These are phyloP conservation scores for Clarias batrachus DNA, from an alignment of 2,113 vertebrate genomes.

Conservation along the genomic window DNA sequence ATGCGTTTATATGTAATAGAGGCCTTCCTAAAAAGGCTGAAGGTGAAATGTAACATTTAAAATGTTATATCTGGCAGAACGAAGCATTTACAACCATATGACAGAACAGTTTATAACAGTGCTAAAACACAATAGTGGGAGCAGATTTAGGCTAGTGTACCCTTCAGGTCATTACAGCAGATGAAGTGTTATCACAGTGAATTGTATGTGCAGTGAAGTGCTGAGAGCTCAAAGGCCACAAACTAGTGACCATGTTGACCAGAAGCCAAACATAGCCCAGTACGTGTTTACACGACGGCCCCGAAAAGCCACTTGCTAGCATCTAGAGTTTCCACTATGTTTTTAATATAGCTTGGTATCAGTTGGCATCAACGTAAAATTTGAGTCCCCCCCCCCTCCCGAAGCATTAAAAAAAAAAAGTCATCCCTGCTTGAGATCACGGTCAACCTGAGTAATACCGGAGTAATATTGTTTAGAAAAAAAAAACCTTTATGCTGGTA, in stretches of 20 bases:
- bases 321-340: not conserved
- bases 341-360: not conserved
- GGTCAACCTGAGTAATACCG: too few species aligned
- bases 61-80: not conserved
- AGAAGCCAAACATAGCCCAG: conserved; percentile 18
- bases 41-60: not conserved
- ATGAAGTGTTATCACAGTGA: conserved; percentile 4
- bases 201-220: not conserved
- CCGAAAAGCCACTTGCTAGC: not conserved
- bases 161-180: not conserved
- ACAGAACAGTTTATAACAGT: not conserved
- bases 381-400: too few species aligned
- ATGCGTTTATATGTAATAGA: not conserved
- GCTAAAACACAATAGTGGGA: not conserved
- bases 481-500: not conserved
- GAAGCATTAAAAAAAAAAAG: not conserved
- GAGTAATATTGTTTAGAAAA: not conserved
- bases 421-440: not conserved
- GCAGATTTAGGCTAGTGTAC: not conserved
- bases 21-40: not conserved
- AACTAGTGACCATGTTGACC: conserved; percentile 38
- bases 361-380: not conserved
- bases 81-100: not conserved
- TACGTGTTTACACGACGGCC: not conserved
- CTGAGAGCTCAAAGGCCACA: conserved; percentile 14